These are phyloP conservation scores for Mionectes olivaceus DNA, from an alignment of 2,797 vertebrate species.

Conservation along the genomic window DNA sequence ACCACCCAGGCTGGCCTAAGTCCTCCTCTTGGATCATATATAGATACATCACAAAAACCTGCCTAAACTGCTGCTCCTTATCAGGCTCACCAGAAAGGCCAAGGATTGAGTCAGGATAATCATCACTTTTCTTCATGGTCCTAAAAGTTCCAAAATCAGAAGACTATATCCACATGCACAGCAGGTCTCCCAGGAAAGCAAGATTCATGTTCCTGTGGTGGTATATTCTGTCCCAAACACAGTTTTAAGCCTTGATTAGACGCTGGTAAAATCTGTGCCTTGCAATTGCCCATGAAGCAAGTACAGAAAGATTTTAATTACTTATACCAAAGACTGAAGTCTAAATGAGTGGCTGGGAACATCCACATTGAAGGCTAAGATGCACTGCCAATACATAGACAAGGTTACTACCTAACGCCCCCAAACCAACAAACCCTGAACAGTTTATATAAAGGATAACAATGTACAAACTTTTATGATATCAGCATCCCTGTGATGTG, in stretches of 20 bases:
- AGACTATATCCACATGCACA: neutral
- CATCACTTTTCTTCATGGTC: neutral
- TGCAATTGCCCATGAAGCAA: neutral
- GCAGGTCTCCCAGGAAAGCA: neutral
- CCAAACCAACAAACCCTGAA: neutral
- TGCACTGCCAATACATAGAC: neutral
- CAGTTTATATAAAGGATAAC: neutral
- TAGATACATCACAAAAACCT: neutral
- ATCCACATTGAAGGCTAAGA: neutral
- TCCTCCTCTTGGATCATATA: neutral
- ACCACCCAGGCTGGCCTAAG: neutral
- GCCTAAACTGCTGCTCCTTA: neutral
- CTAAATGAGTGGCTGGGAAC: neutral
- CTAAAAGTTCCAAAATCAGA: neutral
- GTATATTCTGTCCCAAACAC: neutral
- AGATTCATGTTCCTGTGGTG: neutral
- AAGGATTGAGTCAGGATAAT: neutral
- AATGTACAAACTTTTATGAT: neutral
- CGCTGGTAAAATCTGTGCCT: neutral
- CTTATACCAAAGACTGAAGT: neutral
- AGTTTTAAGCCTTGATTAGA: neutral
- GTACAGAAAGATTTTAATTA: neutral
- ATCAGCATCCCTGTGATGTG: neutral
- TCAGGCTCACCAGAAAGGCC: neutral
- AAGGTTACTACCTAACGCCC: neutral